A percentile compares a stretch with the other conserved stretches of the same genome.
phyloP scores from a whole-genome alignment of 2,888 invertebrate genomes.

The Pteria penguin region DNA sequence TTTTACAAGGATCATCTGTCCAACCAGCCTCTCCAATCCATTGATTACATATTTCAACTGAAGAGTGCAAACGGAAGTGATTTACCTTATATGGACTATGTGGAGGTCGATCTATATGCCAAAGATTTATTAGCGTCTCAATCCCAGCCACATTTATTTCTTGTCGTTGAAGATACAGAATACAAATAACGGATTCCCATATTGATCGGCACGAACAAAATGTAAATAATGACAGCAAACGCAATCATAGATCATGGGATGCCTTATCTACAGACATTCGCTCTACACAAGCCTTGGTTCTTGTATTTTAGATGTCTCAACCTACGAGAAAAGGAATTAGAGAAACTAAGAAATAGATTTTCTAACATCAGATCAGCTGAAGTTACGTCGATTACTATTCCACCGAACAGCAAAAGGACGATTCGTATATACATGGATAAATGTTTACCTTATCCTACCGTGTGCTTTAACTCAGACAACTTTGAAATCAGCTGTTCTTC shows the following conservation, averaged over 20 bases:
- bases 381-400: conserved; percentile 7
- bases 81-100: conserved; percentile 36
- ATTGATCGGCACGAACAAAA: conserved; percentile 44
- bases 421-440: conserved; percentile 32
- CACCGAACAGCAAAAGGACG: conserved; percentile 24
- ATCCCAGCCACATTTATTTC: conserved; percentile 28
- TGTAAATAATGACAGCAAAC: conserved; percentile 26
- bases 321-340: conserved; percentile 16
- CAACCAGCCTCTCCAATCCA: background rate
- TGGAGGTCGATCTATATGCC: conserved; percentile 17
- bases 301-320: conserved; percentile 19
- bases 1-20: background rate
- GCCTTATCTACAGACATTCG: conserved; percentile 36
- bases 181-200: conserved; percentile 36
- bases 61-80: background rate
- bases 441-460: conserved; percentile 28
- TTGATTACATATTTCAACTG: background rate
- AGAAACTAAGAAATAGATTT: conserved; percentile 27
- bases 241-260: conserved; percentile 35
- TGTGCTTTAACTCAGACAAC: conserved; percentile 38
- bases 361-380: conserved; percentile 34
- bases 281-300: conserved; percentile 35
- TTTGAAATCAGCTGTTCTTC: conserved; percentile 22
- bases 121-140: background rate
- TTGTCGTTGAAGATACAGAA: background rate